Conservation (phyloP, 1,140 invertebrate species). For the Drosophila santomea region DNA sequence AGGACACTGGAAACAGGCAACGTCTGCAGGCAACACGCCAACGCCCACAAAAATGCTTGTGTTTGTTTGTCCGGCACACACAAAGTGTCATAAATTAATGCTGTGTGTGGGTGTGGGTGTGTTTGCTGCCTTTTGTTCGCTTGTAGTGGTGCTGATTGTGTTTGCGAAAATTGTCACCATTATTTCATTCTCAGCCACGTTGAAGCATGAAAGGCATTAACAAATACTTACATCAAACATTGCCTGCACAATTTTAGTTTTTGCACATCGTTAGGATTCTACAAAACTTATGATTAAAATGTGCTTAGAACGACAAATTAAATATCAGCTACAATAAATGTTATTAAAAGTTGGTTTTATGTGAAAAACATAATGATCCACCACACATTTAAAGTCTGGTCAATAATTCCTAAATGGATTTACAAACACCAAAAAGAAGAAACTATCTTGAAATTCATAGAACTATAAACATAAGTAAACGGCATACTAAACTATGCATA, state of each 20-base stretch:
- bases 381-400: no score
- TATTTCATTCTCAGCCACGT: conserved; percentile 39
- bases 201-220: conserved; percentile 36
- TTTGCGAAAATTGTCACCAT: conserved; percentile 56
- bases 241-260: neutral
- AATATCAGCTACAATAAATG: no score
- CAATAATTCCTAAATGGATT: neutral
- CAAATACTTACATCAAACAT: conserved; percentile 29
- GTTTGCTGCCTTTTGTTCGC: conserved; percentile 26
- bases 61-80: conserved; percentile 50
- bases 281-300: neutral
- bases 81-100: conserved; percentile 66
- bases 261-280: neutral
- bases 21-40: conserved; percentile 52
- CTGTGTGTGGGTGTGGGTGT: conserved; percentile 30
- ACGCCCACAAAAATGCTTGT: conserved; percentile 58
- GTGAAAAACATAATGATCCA: no score
- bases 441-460: neutral
- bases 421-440: neutral
- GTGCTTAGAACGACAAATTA: no score
- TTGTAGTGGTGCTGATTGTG: conserved; percentile 37
- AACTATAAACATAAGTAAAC: neutral
- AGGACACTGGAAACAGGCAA: conserved; percentile 37
- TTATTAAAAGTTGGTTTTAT: no score
- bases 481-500: conserved; percentile 13